phyloP scores from a whole-genome alignment of 1,140 invertebrate genomes.

The Mya arenaria region DNA sequence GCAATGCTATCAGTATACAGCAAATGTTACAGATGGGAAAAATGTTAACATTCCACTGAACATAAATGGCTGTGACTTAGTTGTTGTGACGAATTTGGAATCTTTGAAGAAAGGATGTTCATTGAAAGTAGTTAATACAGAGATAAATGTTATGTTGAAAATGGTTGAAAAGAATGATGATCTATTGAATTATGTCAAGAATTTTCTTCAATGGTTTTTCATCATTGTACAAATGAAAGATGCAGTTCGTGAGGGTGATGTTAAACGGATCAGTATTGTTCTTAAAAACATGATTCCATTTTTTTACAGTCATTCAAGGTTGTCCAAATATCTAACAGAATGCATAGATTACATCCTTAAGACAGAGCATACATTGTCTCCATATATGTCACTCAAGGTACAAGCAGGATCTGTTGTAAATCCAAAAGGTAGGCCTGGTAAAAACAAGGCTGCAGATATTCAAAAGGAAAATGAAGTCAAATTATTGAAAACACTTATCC shows the following conservation, averaged over 20 bases:
- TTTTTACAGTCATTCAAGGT: slow-evolving; percentile 50
- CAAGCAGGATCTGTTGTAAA: slow-evolving; percentile 49
- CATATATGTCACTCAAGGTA: slow-evolving; percentile 24
- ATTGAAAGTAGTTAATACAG: no score
- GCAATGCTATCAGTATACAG: no score
- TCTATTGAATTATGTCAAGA: no score
- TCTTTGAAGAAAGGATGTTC: no score
- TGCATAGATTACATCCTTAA: slow-evolving; percentile 62
- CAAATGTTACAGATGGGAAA: no score
- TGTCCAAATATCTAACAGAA: slow-evolving; percentile 56
- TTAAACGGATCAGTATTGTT: slow-evolving; percentile 32
- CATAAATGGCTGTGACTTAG: no score
- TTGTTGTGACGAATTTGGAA: no score
- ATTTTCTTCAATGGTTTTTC: slow-evolving; percentile 2
- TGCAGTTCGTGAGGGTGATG: slow-evolving; percentile 50
- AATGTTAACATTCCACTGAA: no score
- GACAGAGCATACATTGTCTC: slow-evolving; percentile 25
- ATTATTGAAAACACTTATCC: slow-evolving; percentile 48
- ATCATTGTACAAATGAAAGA: slow-evolving; percentile 33
- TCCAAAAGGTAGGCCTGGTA: slow-evolving; percentile 16
- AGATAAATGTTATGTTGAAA: no score
- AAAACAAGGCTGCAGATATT: slow-evolving; percentile 57
- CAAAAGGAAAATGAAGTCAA: slow-evolving; percentile 58
- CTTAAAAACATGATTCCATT: slow-evolving; percentile 55
- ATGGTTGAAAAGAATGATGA: no score